phyloP scores from a whole-genome alignment of 2,888 invertebrate species.

The Diaphora mendica region DNA sequence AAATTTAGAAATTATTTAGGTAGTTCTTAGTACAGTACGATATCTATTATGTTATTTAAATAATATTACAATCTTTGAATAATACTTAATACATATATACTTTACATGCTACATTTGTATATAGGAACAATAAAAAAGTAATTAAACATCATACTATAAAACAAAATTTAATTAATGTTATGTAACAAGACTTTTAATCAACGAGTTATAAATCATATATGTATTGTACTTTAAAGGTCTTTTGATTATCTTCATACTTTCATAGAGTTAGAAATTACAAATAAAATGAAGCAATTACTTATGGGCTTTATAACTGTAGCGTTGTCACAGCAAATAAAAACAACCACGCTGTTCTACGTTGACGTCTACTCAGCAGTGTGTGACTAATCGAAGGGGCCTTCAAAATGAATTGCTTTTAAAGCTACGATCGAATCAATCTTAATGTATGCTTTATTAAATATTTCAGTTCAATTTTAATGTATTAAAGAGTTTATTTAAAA shows the following conservation, averaged over 20 bases:
- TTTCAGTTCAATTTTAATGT: not conserved
- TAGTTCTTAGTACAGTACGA: not conserved
- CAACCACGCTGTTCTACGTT: not conserved
- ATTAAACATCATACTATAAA: not conserved
- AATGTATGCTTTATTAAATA: not conserved
- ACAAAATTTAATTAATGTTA: not conserved
- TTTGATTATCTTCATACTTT: too few relatives aligned
- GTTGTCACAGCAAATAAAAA: constrained; percentile 28
- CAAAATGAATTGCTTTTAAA: constrained; percentile 20
- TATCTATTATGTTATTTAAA: not conserved
- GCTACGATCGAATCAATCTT: constrained; percentile 1
- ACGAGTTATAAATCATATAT: too few relatives aligned
- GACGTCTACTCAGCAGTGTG: constrained; percentile 17
- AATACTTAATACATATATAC: not conserved
- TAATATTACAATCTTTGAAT: not conserved
- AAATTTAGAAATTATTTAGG: not conserved
- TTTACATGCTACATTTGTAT: not conserved
- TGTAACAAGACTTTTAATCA: not conserved
- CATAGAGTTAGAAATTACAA: constrained; percentile 9
- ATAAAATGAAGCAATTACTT: constrained; percentile 18
- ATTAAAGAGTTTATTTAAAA: not conserved
- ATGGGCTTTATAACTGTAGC: constrained; percentile 22
- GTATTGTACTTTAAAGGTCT: not conserved
- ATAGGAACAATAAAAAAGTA: too few relatives aligned
- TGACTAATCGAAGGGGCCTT: constrained; percentile 27